These are phyloP conservation scores for Acrossocheilus fasciatus DNA, from an alignment of 2,797 vertebrate species.

Conservation along the genomic window DNA sequence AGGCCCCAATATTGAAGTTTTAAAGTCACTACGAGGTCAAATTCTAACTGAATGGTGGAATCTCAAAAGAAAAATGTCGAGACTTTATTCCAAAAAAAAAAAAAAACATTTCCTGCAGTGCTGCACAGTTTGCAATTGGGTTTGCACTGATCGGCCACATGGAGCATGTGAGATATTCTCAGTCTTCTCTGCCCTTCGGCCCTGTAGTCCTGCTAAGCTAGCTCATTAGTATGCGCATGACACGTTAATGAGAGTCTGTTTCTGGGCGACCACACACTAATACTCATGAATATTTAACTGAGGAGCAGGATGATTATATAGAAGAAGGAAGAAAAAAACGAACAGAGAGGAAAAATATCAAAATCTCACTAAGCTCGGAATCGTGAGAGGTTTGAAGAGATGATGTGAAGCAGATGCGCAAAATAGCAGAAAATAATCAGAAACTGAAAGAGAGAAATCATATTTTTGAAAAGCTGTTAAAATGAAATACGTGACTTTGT, in stretches of 20 bases:
- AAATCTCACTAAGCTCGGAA: slow-evolving; percentile 21
- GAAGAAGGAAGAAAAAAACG: neutral
- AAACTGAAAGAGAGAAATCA: slow-evolving; percentile 37
- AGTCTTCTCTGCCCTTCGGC: slow-evolving; percentile 32
- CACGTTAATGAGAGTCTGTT: slow-evolving; percentile 48
- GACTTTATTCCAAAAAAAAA: neutral
- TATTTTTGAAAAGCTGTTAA: slow-evolving; percentile 34
- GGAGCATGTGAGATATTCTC: slow-evolving; percentile 14
- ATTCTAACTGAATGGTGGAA: neutral
- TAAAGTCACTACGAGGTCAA: neutral
- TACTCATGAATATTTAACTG: slow-evolving; percentile 46
- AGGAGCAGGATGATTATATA: slow-evolving; percentile 18
- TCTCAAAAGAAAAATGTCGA: neutral
- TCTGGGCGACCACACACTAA: slow-evolving; percentile 46
- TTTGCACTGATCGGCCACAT: neutral
- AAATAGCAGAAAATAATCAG: slow-evolving; percentile 35
- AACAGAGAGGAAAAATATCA: slow-evolving; percentile 5
- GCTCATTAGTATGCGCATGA: slow-evolving; percentile 38
- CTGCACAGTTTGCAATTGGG: neutral
- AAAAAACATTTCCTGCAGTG: neutral
- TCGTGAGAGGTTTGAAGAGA: neutral
- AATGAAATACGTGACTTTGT: slow-evolving; percentile 11
- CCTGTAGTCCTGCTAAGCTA: slow-evolving; percentile 36
- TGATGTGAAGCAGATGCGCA: slow-evolving; percentile 22
- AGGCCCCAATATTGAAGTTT: neutral